These are phyloP conservation scores for Frieseomelitta varia DNA, from an alignment of 1,140 invertebrate species.

Conservation along the genomic window DNA sequence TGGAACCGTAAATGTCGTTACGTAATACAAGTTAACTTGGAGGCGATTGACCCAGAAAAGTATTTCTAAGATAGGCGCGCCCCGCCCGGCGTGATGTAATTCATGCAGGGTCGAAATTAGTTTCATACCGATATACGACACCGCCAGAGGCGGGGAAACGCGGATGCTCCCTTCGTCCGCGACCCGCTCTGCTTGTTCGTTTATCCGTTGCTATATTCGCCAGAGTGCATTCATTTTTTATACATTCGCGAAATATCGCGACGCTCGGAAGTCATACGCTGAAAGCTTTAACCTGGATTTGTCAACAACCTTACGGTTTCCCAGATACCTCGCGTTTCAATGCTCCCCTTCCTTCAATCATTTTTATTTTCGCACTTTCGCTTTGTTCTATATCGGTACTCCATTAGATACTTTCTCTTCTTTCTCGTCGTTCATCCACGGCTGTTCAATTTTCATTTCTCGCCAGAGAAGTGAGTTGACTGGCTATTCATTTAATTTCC, in stretches of 20 bases:
- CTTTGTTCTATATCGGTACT: background rate
- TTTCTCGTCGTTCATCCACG: conserved; percentile 13
- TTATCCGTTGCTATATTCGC: background rate
- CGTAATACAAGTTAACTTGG: conserved; percentile 1
- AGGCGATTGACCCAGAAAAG: conserved; percentile 36
- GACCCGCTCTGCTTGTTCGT: background rate
- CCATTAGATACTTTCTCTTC: background rate
- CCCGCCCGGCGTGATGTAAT: conserved; percentile 14
- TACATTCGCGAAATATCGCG: background rate
- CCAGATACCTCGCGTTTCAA: background rate
- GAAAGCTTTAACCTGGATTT: background rate
- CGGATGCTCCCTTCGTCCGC: background rate
- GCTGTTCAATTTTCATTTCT: conserved; percentile 70
- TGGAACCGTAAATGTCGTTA: conserved; percentile 85
- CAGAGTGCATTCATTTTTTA: background rate
- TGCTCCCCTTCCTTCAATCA: background rate
- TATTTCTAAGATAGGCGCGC: conserved; percentile 31
- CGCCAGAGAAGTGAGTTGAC: conserved; percentile 48
- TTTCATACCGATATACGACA: conserved; percentile 25
- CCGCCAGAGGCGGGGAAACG: background rate
- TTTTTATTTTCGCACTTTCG: too few relatives aligned
- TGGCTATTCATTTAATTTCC: conserved; percentile 72
- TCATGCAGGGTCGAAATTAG: conserved; percentile 36
- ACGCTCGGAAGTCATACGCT: background rate
- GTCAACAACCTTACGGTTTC: background rate